Base-by-base conservation (phyloP, 2,888 invertebrate species). In the Caenorhabditis japonica region DNA sequence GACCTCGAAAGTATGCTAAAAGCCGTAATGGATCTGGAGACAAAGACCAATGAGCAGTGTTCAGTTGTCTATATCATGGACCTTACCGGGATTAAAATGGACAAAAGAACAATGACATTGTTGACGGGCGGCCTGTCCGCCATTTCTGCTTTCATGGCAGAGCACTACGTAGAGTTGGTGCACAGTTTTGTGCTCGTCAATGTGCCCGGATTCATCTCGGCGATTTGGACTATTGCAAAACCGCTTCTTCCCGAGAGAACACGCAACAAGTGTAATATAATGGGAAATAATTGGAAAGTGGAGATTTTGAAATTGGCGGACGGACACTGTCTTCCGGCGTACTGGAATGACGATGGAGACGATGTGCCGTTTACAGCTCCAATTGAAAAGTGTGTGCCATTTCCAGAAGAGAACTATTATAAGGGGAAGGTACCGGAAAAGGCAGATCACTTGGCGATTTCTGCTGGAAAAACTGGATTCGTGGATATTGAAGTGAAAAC, bases 11-110 rank as follows among this genome's bases (percentile, higher is more conserved):
- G 70, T 41, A 86, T 86, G 86, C 75, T 85, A 12, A 58, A 78
- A 21, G 77, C 75, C 19, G 85, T 86, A 10, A 86, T 86, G 86
- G 81, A 84, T 25, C 53, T 81, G 34, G 86, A 86, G 52, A 69
- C 64, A 59, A 61, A 77, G 27, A 85, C 85, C 7, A 60, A 83
- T 12, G 76, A 82, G n/a, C 85, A 86, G 55, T 73, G 80, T 17
- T 81, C 83, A 13, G 76, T 86, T 10, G 74, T 85, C 52, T 86
- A 86, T 72, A 80, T 86, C 25, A 86, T 86, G 86, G 86, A 86
- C 52, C 58, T 86, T 51, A 78, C 79, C 23, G 85, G 85, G 12
- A 75, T 86, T 10, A 80, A 80, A 23, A 81, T 80, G 70, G 84
- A 87, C 51, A 76, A 75, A 33, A 74, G 74, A 23, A 60, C 83